Percentiles rank a stretch among this genome's conserved stretches.
Evolutionary conservation across 2,797 vertebrate species (phyloP).

Genomic region (Lutjanus argentimaculatus): DNA sequence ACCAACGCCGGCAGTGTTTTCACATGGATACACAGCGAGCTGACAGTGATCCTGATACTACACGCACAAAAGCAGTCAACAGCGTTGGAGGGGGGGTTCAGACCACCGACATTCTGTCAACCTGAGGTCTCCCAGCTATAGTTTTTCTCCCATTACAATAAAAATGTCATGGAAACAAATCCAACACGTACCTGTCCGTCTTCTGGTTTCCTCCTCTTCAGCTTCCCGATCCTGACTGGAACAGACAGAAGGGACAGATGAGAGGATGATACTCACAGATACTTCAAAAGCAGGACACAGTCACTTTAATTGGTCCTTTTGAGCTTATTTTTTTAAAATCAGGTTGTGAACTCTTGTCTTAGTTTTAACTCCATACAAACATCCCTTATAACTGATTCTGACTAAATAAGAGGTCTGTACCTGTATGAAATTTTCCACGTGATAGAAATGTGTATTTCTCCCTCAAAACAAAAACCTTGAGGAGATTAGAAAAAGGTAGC

Average conservation of each 20-base stretch:
- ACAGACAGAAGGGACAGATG: constrained; percentile 40
- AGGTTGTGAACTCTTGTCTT: neutral
- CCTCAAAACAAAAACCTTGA: neutral
- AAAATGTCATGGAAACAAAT: constrained; percentile 50
- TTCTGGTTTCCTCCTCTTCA: constrained; percentile 97
- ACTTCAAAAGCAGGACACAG: neutral
- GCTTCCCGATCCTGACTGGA: constrained; percentile 96
- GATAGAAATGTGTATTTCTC: neutral
- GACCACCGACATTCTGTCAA: constrained; percentile 36
- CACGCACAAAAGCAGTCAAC: constrained; percentile 60
- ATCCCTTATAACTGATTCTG: neutral
- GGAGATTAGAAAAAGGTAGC: neutral
- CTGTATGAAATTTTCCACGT: neutral
- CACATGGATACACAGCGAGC: constrained; percentile 67
- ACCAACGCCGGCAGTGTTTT: constrained; percentile 44
- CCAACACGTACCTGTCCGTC: constrained; percentile 90
- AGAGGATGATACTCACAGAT: neutral
- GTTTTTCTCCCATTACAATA: constrained; percentile 37
- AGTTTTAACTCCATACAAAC: neutral
- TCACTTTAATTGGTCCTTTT: neutral
- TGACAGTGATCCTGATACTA: constrained; percentile 73
- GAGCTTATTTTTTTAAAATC: neutral
- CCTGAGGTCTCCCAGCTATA: constrained; percentile 18
- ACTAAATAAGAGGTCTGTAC: neutral
- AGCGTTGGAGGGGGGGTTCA: neutral